These are phyloP conservation scores for Ectobius pallidus DNA, from an alignment of 2,888 invertebrate genomes.

Conservation along the genomic window DNA sequence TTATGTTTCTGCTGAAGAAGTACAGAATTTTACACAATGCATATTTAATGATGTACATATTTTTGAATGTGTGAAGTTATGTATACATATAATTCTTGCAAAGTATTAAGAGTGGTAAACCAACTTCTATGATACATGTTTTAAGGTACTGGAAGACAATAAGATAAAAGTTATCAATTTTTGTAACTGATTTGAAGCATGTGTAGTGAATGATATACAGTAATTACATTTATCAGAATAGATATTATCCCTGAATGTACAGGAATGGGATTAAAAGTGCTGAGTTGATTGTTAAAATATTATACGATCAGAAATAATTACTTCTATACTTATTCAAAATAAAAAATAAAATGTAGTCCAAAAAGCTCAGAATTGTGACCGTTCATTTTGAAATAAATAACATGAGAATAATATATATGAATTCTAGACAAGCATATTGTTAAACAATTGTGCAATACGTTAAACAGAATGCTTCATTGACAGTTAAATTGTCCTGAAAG, in stretches of 20 bases:
- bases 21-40: constrained; percentile 22
- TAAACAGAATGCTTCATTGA: neutral
- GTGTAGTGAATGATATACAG: constrained; percentile 11
- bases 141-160: constrained; percentile 43
- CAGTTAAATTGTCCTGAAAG: neutral
- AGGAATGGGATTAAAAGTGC: too few relatives aligned
- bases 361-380: neutral
- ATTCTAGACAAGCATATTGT: neutral
- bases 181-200: constrained; percentile 25
- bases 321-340: neutral
- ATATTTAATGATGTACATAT: constrained; percentile 24
- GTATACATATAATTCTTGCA: constrained; percentile 20
- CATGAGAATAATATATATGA: neutral
- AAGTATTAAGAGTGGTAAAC: constrained; percentile 3
- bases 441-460: neutral
- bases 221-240: constrained; percentile 17
- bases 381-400: neutral
- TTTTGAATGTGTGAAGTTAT: constrained; percentile 25
- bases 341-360: neutral
- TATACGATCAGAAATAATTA: neutral
- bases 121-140: constrained; percentile 34
- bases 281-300: neutral
- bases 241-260: neutral
- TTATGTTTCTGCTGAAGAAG: constrained; percentile 5
- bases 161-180: constrained; percentile 36